These are phyloP conservation scores for Aldabrachelys gigantea DNA, from an alignment of 2,113 vertebrate species.

Conservation along the genomic window DNA sequence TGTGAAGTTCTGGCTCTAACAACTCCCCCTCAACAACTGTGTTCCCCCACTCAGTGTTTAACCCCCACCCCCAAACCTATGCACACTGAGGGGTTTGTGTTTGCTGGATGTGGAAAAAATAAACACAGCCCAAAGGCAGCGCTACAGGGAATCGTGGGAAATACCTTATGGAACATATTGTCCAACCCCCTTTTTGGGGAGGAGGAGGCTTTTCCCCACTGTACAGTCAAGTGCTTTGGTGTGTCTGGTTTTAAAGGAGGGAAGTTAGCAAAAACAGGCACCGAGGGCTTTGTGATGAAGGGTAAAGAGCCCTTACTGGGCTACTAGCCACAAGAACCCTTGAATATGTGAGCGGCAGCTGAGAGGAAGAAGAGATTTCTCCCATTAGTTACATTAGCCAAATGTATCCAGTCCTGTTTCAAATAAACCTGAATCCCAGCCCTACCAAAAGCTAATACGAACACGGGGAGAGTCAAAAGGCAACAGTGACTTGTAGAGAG, in stretches of 20 bases:
- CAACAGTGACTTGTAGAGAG: neutral
- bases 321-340: neutral
- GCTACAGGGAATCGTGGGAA: neutral
- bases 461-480: neutral
- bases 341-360: neutral
- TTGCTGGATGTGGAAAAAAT: neutral
- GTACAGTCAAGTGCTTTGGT: neutral
- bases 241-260: accelerated
- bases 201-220: accelerated
- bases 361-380: neutral
- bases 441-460: neutral
- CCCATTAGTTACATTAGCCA: constrained; percentile 25
- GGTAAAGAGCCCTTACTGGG: neutral
- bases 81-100: accelerated
- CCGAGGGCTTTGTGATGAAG: neutral
- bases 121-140: neutral
- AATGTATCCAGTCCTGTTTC: constrained; percentile 17
- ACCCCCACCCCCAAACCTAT: neutral
- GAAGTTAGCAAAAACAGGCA: neutral
- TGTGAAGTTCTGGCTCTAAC: too few species aligned
- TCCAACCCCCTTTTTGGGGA: neutral
- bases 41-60: neutral
- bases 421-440: constrained; percentile 42
- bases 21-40: too few species aligned
- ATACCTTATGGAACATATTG: neutral